These are phyloP conservation scores for Mythimna lalbum DNA, from an alignment of 2,888 invertebrate species.

Conservation along the genomic window DNA sequence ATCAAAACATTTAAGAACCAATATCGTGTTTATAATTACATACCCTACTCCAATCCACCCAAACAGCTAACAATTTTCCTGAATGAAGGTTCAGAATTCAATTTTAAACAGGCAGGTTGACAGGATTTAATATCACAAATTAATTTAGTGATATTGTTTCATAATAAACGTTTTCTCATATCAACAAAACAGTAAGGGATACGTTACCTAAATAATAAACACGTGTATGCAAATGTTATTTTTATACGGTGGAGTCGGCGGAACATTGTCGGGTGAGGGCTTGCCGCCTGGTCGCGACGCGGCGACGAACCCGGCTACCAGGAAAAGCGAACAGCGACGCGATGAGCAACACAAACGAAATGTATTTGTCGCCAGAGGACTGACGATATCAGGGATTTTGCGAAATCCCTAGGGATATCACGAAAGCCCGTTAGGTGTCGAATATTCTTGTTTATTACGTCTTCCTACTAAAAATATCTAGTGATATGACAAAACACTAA, in stretches of 20 bases:
- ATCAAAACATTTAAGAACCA: neutral
- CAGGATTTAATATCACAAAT: constrained; percentile 22
- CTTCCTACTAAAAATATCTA: too few species aligned
- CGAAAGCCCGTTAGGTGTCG: too few species aligned
- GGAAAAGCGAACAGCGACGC: neutral
- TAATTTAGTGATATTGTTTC: constrained; percentile 31
- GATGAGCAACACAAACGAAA: neutral
- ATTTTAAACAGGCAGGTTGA: constrained; percentile 20
- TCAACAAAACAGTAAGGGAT: constrained; percentile 44
- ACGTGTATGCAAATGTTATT: constrained; percentile 51
- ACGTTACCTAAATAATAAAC: constrained; percentile 51
- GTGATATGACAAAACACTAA: too few species aligned
- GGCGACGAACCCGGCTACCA: neutral
- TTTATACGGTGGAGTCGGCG: constrained; percentile 41
- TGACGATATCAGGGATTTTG: too few species aligned
- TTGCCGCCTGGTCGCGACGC: neutral
- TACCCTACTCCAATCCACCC: constrained; percentile 15
- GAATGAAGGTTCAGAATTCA: constrained; percentile 18
- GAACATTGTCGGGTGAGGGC: neutral
- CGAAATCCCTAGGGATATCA: too few species aligned
- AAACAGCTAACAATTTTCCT: constrained; percentile 20
- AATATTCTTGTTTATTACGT: too few species aligned
- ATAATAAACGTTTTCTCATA: constrained; percentile 30
- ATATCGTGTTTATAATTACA: constrained; percentile 21
- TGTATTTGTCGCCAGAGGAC: too few species aligned